Percentiles rank a stretch among this genome's conserved stretches.
These are phyloP conservation scores for Perca fluviatilis DNA, from an alignment of 2,113 vertebrate species.

Conservation along the genomic window DNA sequence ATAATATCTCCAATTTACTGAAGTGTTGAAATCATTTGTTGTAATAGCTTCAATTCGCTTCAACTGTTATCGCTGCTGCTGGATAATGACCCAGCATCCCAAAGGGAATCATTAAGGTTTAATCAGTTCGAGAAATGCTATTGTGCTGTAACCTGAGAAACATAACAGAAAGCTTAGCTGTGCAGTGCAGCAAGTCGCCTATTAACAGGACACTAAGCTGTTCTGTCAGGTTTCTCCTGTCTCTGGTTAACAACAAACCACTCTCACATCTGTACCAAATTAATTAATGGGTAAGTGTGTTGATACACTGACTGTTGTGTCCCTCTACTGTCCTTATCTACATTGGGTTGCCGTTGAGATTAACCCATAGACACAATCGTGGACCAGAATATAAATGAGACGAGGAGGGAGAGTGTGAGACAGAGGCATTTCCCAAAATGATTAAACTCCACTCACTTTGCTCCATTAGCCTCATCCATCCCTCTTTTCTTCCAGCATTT, in stretches of 20 bases:
- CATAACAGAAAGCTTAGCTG: not conserved
- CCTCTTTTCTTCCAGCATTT: constrained; percentile 37
- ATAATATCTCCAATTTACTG: constrained; percentile 27
- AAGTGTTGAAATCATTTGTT: constrained; percentile 14
- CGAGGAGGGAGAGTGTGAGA: constrained; percentile 25
- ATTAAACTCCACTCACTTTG: constrained; percentile 69
- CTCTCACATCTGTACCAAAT: constrained; percentile 38
- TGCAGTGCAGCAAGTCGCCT: not conserved
- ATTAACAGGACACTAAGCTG: constrained; percentile 9
- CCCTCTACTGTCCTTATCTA: constrained; percentile 45
- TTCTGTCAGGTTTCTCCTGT: constrained; percentile 6
- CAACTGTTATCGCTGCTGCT: constrained; percentile 4
- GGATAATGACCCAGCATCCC: constrained; percentile 16
- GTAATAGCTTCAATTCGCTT: constrained; percentile 11
- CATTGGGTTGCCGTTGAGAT: constrained; percentile 44
- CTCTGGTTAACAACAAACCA: constrained; percentile 18
- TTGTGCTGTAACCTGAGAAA: constrained; percentile 18
- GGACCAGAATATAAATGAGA: constrained; percentile 60
- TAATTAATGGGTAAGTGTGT: constrained; percentile 15
- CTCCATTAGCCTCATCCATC: constrained; percentile 68
- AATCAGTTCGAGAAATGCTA: constrained; percentile 21
- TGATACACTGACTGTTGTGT: constrained; percentile 14
- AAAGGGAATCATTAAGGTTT: constrained; percentile 38
- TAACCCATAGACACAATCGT: constrained; percentile 38
- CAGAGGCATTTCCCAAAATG: constrained; percentile 63